Conservation (phyloP, 2,888 invertebrate genomes). For the Argyresthia goedartella region DNA sequence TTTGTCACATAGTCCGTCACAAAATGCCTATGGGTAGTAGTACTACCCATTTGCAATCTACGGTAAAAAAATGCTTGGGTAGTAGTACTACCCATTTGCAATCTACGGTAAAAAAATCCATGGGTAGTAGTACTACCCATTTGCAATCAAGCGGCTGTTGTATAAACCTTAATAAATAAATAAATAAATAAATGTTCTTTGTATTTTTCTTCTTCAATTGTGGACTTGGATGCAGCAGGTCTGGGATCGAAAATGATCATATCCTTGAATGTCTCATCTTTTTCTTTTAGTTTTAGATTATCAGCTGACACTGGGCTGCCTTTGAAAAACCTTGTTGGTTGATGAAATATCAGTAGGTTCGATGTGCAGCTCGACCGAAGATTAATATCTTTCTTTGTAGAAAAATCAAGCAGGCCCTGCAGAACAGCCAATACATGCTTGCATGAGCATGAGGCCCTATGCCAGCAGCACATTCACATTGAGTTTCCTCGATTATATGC, state of each 20-base stretch:
- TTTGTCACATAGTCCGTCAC: too few relatives aligned
- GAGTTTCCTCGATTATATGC: background rate
- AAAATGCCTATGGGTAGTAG: too few relatives aligned
- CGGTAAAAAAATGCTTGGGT: too few relatives aligned
- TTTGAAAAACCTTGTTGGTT: background rate
- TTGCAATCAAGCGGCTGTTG: too few relatives aligned
- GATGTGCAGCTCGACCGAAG: background rate
- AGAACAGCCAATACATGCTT: background rate
- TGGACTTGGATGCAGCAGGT: too few relatives aligned
- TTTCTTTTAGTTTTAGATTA: too few relatives aligned
- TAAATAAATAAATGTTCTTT: background rate
- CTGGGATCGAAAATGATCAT: background rate
- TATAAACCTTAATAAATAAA: too few relatives aligned
- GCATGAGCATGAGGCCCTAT: conserved; percentile 1
- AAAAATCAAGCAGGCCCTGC: background rate
- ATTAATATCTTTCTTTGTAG: background rate
- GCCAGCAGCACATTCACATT: conserved; percentile 2
- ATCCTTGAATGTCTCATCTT: background rate
- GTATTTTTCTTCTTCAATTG: background rate
- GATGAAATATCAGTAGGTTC: background rate
- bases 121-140: too few relatives aligned
- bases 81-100: too few relatives aligned
- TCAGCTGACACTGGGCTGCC: background rate
- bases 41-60: too few relatives aligned
- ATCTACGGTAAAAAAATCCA: too few relatives aligned